A percentile compares a stretch with the other conserved stretches of the same genome.
Conservation (phyloP, 2,888 invertebrate species). For the Amphipyra tragopoginis region DNA sequence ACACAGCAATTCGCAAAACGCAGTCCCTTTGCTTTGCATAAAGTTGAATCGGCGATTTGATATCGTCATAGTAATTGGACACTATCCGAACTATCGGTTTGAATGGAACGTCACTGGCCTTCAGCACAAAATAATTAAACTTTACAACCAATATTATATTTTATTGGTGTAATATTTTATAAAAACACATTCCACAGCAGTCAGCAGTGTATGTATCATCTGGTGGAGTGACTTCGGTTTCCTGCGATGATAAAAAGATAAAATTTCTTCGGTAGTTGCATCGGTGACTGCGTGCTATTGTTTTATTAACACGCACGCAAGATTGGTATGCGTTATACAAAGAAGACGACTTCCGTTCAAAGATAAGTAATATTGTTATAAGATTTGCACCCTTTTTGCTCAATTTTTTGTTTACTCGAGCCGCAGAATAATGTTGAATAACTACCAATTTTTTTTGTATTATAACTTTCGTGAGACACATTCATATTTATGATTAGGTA, state of each 20-base stretch:
- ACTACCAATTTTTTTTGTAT: no score
- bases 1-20: no score
- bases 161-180: not conserved
- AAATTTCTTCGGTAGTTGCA: slow-evolving; percentile 50
- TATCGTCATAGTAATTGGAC: no score
- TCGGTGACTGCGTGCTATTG: slow-evolving; percentile 42
- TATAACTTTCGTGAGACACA: no score
- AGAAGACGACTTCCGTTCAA: slow-evolving; percentile 29
- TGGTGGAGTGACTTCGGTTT: slow-evolving; percentile 31
- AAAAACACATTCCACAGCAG: slow-evolving; percentile 21
- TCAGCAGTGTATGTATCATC: not conserved
- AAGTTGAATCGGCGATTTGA: no score
- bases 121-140: slow-evolving; percentile 8
- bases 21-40: no score
- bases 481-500: no score
- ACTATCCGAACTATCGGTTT: not conserved
- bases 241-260: slow-evolving; percentile 55
- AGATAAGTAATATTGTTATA: no score
- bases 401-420: no score
- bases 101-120: slow-evolving; percentile 11
- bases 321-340: slow-evolving; percentile 33
- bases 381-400: no score
- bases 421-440: no score
- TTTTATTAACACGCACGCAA: slow-evolving; percentile 38
- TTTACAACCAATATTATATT: not conserved